Evolutionary conservation across 1,140 invertebrate genomes (phyloP), one percentile per base, ranked within the genome.

Genomic region (Drosophila persimilis): DNA sequence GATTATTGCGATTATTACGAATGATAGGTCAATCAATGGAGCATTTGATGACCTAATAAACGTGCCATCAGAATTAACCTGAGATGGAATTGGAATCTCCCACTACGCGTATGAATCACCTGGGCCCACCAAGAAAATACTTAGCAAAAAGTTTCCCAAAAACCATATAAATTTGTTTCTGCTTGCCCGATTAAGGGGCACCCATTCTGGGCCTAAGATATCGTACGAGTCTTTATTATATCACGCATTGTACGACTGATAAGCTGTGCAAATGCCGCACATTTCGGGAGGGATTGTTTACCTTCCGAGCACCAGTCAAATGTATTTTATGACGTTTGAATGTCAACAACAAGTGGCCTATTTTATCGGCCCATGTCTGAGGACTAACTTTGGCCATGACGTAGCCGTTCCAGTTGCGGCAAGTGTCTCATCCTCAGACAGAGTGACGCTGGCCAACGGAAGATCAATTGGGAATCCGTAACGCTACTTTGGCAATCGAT

Each of bases 241-340:
- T 78, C 64, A 58, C 31, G 20, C 53, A 45, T 47, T 63, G 71
- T 47, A 50, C 24, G 48, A 11, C 31, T 77, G 77, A 86, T 80
- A 84, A 80, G 77, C 62, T 26, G 41, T 51, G 58, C 60, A 58
- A 75, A 64, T 59, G 58, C 22, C 26, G 67, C 5, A 63, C 17
- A 60, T 61, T 64, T 52, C 13, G 44, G 29, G 26, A 31, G n/a
- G 26, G 13, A 55, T 13, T 67, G 54, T 58, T 59, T 29, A 71
- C 44, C 53, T 31, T 39, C 17, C 17, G 56, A 57, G 51, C 13
- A 6, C 48, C 31, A 35, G 31, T 13, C 35, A 43, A 52, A 41
- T 47, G 50, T 57, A 43, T 71, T 81, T 72, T 84, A 79, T 83
- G 79, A 83, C 79, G 75, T 71, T 75, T 60, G 17, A 47, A 3